Percentiles rank a stretch among this genome's conserved stretches.
Conservation (phyloP, 23 tunicate genomes). For the Clavelina lepadiformis region DNA sequence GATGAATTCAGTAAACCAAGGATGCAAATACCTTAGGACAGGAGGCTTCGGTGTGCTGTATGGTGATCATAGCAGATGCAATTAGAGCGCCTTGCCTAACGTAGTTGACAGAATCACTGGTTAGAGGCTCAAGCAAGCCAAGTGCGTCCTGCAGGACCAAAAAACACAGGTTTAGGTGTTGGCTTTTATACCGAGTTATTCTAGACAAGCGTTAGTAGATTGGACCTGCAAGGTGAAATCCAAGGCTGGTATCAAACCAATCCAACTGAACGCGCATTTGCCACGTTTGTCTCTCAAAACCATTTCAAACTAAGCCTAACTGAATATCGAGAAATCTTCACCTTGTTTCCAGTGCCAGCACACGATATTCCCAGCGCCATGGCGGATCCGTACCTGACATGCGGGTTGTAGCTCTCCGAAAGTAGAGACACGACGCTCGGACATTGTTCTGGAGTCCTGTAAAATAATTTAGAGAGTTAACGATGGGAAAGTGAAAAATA, state of each 20-base stretch:
- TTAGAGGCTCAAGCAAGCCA: constrained; percentile 64
- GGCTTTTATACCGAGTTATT: no score
- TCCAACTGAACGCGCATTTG: no score
- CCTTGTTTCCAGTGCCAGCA: constrained; percentile 97
- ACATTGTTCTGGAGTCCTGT: constrained; percentile 88
- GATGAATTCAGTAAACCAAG: no score
- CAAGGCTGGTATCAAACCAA: no score
- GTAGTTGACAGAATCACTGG: constrained; percentile 89
- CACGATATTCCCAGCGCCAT: constrained; percentile 96
- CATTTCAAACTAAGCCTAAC: no score
- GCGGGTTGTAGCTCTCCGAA: constrained; percentile 97
- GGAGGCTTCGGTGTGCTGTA: constrained; percentile 84
- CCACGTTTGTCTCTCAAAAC: no score
- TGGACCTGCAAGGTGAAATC: no score
- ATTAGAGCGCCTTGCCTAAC: constrained; percentile 95
- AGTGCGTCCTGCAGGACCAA: constrained; percentile 81
- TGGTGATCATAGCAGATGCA: constrained; percentile 88
- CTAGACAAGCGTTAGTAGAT: no score
- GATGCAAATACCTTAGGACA: constrained; percentile 97
- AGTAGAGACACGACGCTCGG: constrained; percentile 94
- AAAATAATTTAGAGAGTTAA: constrained; percentile 2
- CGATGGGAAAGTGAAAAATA: not conserved
- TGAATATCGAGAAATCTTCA: no score
- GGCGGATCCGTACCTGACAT: constrained; percentile 93
- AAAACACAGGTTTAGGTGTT: no score